Percentiles rank a stretch among this genome's conserved stretches.
These are phyloP conservation scores for Sitta carolinensis DNA, from an alignment of 2,797 vertebrate species.

Conservation along the genomic window DNA sequence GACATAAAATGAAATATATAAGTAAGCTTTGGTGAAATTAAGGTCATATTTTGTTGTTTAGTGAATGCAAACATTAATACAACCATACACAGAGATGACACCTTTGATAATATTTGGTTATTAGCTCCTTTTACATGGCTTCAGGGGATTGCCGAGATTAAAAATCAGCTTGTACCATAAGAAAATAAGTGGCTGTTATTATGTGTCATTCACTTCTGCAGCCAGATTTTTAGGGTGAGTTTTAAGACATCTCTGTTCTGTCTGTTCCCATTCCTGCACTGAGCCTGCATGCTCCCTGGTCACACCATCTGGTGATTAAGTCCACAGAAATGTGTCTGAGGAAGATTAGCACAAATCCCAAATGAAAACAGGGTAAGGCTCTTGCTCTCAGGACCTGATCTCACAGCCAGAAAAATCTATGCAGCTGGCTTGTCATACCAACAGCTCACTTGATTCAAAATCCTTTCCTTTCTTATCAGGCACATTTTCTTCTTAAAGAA, in stretches of 20 bases:
- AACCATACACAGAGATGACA: not conserved
- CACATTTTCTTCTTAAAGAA: not conserved
- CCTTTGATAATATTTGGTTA: not conserved
- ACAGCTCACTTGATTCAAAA: not conserved
- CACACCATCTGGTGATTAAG: not conserved
- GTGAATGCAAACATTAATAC: not conserved
- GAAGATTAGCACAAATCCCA: slow-evolving; percentile 28
- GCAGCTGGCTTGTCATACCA: not conserved
- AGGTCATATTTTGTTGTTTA: not conserved
- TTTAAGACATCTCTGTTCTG: not conserved
- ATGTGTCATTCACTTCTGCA: not conserved
- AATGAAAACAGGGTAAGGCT: not conserved
- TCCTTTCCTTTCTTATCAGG: not conserved
- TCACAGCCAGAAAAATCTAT: not conserved
- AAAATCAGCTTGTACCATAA: not conserved
- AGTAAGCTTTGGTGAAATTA: not conserved
- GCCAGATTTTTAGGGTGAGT: not conserved
- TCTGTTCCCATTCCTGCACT: not conserved
- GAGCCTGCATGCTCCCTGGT: not conserved
- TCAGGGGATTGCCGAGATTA: not conserved
- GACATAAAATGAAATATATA: not conserved
- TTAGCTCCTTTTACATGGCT: not conserved
- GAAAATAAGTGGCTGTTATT: not conserved
- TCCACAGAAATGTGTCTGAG: not conserved
- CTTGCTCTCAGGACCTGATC: not conserved